A percentile compares a stretch with the other conserved stretches of the same genome.
Evolutionary conservation across 2,888 invertebrate species (phyloP).

Genomic region (Tiliacea citrago): DNA sequence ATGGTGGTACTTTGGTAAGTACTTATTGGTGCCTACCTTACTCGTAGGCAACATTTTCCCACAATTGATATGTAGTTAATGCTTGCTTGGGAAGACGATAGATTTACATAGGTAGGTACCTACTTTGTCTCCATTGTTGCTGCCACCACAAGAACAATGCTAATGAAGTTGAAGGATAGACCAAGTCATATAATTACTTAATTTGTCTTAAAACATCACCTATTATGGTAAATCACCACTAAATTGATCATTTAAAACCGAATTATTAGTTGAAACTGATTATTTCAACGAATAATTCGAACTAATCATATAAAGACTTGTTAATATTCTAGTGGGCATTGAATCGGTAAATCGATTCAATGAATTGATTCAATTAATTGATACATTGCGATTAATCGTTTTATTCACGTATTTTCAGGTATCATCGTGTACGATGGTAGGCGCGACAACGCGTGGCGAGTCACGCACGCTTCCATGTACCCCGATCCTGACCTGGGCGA

Average conservation of each 20-base stretch:
- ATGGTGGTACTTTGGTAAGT: background rate
- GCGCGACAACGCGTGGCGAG: conserved; percentile 95
- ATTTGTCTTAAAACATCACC: conserved; percentile 2
- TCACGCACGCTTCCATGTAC: conserved; percentile 95
- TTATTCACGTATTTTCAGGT: conserved; percentile 74
- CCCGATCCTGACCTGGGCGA: conserved; percentile 95
- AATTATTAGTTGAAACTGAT: background rate
- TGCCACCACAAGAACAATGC: conserved; percentile 17
- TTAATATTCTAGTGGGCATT: background rate
- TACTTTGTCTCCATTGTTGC: conserved; percentile 3
- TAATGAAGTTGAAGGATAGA: background rate
- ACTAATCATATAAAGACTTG: background rate
- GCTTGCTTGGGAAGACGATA: conserved; percentile 21
- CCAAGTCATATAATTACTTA: background rate
- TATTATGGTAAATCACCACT: no score
- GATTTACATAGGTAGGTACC: conserved; percentile 9
- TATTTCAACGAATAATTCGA: background rate
- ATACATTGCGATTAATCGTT: background rate
- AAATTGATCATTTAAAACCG: background rate
- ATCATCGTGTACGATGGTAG: conserved; percentile 92
- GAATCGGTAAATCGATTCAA: background rate
- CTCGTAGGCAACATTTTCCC: conserved; percentile 27
- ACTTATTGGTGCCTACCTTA: background rate
- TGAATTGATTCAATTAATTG: background rate
- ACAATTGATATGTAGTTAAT: conserved; percentile 32